phyloP scores from a whole-genome alignment of 2,797 vertebrate species.

The Phoebastria nigripes region DNA sequence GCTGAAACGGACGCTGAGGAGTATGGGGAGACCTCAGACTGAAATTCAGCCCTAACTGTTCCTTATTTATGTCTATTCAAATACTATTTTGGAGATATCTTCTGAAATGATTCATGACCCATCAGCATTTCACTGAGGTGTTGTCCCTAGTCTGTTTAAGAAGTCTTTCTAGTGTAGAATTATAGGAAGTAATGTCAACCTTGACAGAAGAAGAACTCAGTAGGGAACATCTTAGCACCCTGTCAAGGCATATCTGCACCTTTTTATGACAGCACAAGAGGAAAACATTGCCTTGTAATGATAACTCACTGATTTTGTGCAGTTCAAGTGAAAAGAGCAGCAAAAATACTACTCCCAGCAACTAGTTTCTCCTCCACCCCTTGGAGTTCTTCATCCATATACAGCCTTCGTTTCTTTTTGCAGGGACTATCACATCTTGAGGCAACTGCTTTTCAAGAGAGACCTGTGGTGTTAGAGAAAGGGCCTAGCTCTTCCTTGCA shows the following conservation, averaged over 20 bases:
- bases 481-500: neutral
- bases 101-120: neutral
- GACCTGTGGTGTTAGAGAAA: neutral
- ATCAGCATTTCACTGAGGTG: neutral
- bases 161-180: neutral
- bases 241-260: neutral
- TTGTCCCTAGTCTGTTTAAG: neutral
- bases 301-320: neutral
- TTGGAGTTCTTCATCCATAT: neutral
- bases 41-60: neutral
- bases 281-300: neutral
- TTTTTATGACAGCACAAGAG: neutral
- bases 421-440: neutral
- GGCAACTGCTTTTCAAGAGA: neutral
- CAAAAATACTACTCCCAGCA: neutral
- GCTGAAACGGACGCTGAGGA: neutral
- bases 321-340: neutral
- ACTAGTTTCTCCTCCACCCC: neutral
- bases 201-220: neutral
- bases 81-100: neutral
- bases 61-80: neutral
- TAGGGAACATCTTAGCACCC: neutral
- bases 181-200: neutral
- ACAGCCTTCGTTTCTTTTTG: neutral
- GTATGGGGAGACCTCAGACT: neutral